These are phyloP conservation scores for Agelastica alni DNA, from an alignment of 2,888 invertebrate species.

Conservation along the genomic window DNA sequence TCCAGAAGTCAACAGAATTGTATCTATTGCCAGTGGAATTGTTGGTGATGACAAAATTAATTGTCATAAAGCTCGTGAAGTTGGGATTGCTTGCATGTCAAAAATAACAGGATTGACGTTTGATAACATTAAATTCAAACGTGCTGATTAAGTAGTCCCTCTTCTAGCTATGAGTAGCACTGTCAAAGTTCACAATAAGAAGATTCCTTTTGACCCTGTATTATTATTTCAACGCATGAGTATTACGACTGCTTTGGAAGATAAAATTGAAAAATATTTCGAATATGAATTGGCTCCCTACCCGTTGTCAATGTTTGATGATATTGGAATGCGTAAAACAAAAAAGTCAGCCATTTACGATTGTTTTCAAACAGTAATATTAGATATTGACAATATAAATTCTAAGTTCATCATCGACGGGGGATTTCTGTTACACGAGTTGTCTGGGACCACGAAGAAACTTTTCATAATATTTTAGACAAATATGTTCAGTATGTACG, in stretches of 20 bases:
- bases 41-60: no score
- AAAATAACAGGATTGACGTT: no score
- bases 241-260: no score
- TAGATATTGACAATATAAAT: not conserved
- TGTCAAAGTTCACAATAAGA: not conserved
- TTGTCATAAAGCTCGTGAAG: not conserved
- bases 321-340: no score
- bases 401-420: not conserved
- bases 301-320: no score
- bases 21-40: not conserved
- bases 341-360: no score
- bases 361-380: no score
- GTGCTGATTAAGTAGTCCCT: not conserved
- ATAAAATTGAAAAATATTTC: not conserved
- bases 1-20: no score
- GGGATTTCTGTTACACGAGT: not conserved
- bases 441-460: not conserved
- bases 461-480: not conserved
- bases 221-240: not conserved
- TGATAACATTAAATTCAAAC: no score
- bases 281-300: no score
- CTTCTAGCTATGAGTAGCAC: not conserved
- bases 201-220: not conserved
- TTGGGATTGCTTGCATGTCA: no score
- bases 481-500: no score